Evolutionary conservation across 2,797 vertebrate species (phyloP), one percentile per base, ranked within the genome.

Genomic region (Brotogeris chrysoptera): DNA sequence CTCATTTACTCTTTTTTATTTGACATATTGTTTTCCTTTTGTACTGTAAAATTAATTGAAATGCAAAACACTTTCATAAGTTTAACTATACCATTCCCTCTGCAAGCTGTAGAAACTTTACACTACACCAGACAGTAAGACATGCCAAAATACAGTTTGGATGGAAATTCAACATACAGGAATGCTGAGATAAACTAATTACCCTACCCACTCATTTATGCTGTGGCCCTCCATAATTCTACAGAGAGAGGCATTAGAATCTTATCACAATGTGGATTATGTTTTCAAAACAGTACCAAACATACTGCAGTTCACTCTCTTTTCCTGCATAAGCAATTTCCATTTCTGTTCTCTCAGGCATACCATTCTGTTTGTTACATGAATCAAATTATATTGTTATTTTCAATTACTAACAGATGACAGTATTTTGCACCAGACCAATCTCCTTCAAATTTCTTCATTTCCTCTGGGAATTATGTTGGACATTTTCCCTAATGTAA

Each of bases 391-490:
- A 87, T 53, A 85, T 25, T 71, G 76, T 60, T 78, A 39, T 82
- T 88, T 81, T 88, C 92, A 80, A 23, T 68, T 77, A 70, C 68
- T 73, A 53, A 85, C 61, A 78, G 65, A 78, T 64, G 79, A 73
- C 39, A 71, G 28, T 39, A 57, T 59, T 83, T 71, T 71, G 30
- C 77, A 95, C 46, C 34, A 90, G 90, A 92, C 46, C 52, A 60
- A 77, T 79, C 80, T 93, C 57, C 23, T 80, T 53, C 65, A 72
- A 30, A 88, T 74, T 64, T 92, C 89, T 82, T 43, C 12, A 63
- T 41, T 87, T 93, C 74, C 46, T 69, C 46, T 91, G 89, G 70
- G 66, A 95, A 89, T 82, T 66, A 84, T 24, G 34, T 90, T 55
- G 52, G 84, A 85, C 41, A 81, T 80, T 57, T 96, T 88, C 65